Percentiles rank a stretch among this genome's conserved stretches.
These are phyloP conservation scores for Elaeidobius kamerunicus DNA, from an alignment of 2,888 invertebrate genomes.

Conservation along the genomic window DNA sequence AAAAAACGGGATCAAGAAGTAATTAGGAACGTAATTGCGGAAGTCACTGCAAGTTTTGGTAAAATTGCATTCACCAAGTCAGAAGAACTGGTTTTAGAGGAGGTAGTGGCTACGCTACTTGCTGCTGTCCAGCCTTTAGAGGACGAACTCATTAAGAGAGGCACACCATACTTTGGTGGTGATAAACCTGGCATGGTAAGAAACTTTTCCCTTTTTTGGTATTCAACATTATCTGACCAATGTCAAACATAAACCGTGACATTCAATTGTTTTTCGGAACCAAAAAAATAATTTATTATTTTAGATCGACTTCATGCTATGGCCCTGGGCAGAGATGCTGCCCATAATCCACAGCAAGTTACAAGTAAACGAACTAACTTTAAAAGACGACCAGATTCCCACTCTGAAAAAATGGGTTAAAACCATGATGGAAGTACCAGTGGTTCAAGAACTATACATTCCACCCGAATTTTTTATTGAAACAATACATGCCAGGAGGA, in stretches of 20 bases:
- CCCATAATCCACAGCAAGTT: slow-evolving; percentile 34
- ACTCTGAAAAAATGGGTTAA: slow-evolving; percentile 41
- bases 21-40: slow-evolving; percentile 37
- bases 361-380: slow-evolving; percentile 35
- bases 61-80: background rate
- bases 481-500: slow-evolving; percentile 4
- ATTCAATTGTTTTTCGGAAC: background rate
- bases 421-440: slow-evolving; percentile 37
- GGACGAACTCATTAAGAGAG: slow-evolving; percentile 36
- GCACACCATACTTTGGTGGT: slow-evolving; percentile 39
- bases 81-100: background rate
- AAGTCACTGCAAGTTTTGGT: background rate
- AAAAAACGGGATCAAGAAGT: slow-evolving; percentile 40
- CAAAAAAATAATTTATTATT: slow-evolving; percentile 1
- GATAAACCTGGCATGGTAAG: slow-evolving; percentile 40
- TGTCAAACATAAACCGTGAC: background rate
- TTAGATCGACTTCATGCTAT: slow-evolving; percentile 43
- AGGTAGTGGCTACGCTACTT: slow-evolving; percentile 17
- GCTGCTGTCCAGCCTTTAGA: slow-evolving; percentile 38
- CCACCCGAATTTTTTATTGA: slow-evolving; percentile 3
- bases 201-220: background rate
- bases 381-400: slow-evolving; percentile 34
- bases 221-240: background rate
- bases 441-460: slow-evolving; percentile 30
- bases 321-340: slow-evolving; percentile 43